Percentiles rank a stretch among this genome's conserved stretches.
phyloP scores from a whole-genome alignment of 2,797 vertebrate genomes.

The Chaunax sp. region DNA sequence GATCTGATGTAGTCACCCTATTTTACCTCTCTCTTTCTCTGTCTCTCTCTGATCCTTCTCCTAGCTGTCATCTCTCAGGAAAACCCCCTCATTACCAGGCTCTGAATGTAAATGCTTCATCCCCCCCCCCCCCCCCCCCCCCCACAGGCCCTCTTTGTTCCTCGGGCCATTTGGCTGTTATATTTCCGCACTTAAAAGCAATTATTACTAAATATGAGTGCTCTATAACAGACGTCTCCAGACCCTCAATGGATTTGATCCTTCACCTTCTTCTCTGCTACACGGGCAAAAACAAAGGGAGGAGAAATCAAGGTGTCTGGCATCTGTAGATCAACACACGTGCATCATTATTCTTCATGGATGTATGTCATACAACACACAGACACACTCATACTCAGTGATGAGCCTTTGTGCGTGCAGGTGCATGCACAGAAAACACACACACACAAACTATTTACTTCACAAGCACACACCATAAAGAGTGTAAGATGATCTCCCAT shows the following conservation, averaged over 20 bases:
- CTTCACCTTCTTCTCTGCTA: conserved; percentile 71
- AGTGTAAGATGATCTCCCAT: conserved; percentile 80
- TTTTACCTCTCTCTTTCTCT: conserved; percentile 49
- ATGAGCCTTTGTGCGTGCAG: conserved; percentile 47
- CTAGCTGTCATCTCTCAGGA: conserved; percentile 81
- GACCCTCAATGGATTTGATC: conserved; percentile 62
- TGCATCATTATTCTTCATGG: background rate
- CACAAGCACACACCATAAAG: conserved; percentile 61
- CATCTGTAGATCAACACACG: conserved; percentile 52
- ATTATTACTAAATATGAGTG: conserved; percentile 82
- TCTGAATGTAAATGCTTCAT: conserved; percentile 73
- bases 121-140: conserved; percentile 72
- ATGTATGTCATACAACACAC: conserved; percentile 7
- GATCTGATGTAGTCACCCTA: conserved; percentile 59
- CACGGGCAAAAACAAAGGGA: conserved; percentile 66
- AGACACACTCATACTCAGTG: background rate
- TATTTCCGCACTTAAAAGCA: conserved; percentile 77
- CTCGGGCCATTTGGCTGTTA: conserved; percentile 74
- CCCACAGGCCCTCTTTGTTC: conserved; percentile 82
- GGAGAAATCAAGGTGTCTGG: conserved; percentile 70
- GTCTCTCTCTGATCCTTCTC: conserved; percentile 73
- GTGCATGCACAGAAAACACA: conserved; percentile 47
- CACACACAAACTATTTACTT: conserved; percentile 63
- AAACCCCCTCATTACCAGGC: conserved; percentile 82
- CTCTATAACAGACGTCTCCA: conserved; percentile 69